Evolutionary conservation across 2,113 vertebrate genomes (phyloP), one percentile per base, ranked within the genome.

Genomic region (Laticauda colubrina): DNA sequence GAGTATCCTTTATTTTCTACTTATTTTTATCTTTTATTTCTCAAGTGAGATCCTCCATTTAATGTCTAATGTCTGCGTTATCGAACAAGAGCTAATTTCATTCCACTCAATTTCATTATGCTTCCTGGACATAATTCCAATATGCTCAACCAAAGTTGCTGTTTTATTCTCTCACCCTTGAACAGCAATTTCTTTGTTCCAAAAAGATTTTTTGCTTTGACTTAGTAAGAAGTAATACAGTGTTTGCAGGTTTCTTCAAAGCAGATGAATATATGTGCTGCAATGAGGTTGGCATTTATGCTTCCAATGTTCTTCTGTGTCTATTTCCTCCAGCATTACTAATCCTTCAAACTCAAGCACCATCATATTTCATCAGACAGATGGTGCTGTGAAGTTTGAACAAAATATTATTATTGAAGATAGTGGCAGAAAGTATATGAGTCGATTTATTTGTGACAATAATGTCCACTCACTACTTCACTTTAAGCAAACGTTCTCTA

Each of bases 381-480:
- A 93, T 88, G 48, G 29, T 90, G 87, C 0, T 18, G 18, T 88
- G 10, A 92, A 29, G 11, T 93, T 94, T 96, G 94, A 96, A 93
- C 53, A 89, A 95, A 95, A 95, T 96, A 89, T 88, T 55, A 20
- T 92, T 92, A 91, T 85, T 87, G 86, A 91, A 59, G 91, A 94
- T 93, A 95, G 39, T 48, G 85, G 92, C 61, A 85, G 54, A 94
- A 94, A 95, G 48, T 4, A 18, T 43, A 94, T 95, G 51, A 94
- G 69, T 64, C 96, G 89, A 94, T 95, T 96, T 96, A 96, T 96
- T 93, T 95, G 92, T 92, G 93, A 54, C 34, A 61, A 43, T 92
- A 96, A 95, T 96, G 93, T 4, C 88, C 48, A 23, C 3, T 0
- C 87, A 55, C 20, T 53, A 39, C 9, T 85, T 96, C 48, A 55